Percentiles rank a stretch among this genome's conserved stretches.
Evolutionary conservation across 2,888 invertebrate genomes (phyloP).

Genomic region (Cotesia congregata): DNA sequence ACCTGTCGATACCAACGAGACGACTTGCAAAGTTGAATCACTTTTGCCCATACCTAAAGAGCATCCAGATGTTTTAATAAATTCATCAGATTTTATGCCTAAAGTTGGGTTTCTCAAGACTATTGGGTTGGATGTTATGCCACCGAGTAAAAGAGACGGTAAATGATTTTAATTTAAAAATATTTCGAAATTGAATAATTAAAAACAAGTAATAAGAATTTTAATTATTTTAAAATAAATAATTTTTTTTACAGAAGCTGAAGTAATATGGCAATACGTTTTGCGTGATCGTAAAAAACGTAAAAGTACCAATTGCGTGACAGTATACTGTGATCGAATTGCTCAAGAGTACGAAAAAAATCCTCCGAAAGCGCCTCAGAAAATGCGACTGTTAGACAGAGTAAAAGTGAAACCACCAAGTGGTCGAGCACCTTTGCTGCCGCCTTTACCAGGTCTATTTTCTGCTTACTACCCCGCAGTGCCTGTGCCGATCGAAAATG

Average conservation of each 20-base stretch:
- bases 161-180: slow-evolving; percentile 39
- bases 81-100: slow-evolving; percentile 71
- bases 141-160: slow-evolving; percentile 75
- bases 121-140: slow-evolving; percentile 74
- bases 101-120: slow-evolving; percentile 76
- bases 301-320: slow-evolving; percentile 71
- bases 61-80: slow-evolving; percentile 71
- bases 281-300: slow-evolving; percentile 76
- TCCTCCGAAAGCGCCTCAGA: slow-evolving; percentile 63
- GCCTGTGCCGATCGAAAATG: slow-evolving; percentile 63
- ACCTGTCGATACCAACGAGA: slow-evolving; percentile 62
- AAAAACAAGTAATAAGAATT: slow-evolving; percentile 21
- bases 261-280: slow-evolving; percentile 77
- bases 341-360: slow-evolving; percentile 63
- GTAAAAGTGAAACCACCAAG: slow-evolving; percentile 59
- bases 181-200: slow-evolving; percentile 7
- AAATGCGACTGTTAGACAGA: slow-evolving; percentile 63
- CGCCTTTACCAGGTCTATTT: slow-evolving; percentile 60
- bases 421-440: slow-evolving; percentile 58
- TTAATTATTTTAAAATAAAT: slow-evolving; percentile 17
- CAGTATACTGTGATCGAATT: slow-evolving; percentile 70
- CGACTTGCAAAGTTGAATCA: slow-evolving; percentile 62
- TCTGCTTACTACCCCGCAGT: slow-evolving; percentile 57
- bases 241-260: slow-evolving; percentile 72
- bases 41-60: slow-evolving; percentile 72